Evolutionary conservation across 2,113 vertebrate genomes (phyloP).

Genomic region (Sinocyclocheilus anophthalmus): DNA sequence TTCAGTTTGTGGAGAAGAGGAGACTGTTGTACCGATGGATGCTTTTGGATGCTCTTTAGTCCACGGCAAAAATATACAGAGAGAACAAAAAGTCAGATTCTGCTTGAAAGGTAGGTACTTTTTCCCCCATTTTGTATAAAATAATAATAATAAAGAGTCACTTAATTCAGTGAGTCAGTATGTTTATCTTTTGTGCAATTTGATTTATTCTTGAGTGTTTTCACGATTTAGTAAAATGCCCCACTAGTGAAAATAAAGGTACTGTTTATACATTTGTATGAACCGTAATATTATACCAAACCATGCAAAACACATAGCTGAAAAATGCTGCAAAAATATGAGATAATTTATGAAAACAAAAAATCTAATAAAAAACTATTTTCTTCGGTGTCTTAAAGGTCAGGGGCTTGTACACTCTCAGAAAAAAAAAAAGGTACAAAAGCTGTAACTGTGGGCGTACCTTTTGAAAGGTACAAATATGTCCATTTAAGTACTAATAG

Average conservation of each 20-base stretch:
- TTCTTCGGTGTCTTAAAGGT: too few relatives aligned
- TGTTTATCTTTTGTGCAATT: not conserved
- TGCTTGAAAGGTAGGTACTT: not conserved
- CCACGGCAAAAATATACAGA: not conserved
- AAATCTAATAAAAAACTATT: too few relatives aligned
- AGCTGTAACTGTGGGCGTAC: too few relatives aligned
- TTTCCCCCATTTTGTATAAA: not conserved
- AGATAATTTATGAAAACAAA: too few relatives aligned
- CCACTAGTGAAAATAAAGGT: not conserved
- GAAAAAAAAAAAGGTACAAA: too few relatives aligned
- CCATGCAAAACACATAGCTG: not conserved
- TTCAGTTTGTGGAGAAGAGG: not conserved
- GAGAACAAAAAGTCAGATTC: not conserved
- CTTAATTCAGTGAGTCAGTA: not conserved
- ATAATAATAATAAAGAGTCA: not conserved
- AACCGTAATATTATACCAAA: not conserved
- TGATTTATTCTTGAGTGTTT: not conserved
- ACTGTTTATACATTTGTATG: not conserved
- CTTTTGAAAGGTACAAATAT: too few relatives aligned
- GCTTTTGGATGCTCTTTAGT: not conserved
- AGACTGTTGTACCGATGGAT: not conserved
- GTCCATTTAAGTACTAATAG: too few relatives aligned
- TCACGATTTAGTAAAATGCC: not conserved
- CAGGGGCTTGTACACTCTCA: too few relatives aligned
- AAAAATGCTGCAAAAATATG: too few relatives aligned